Evolutionary conservation across 64 coral and sea anemone genomes (phyloP), one percentile per base, ranked within the genome.

Genomic region (Pocillopora verrucosa): DNA sequence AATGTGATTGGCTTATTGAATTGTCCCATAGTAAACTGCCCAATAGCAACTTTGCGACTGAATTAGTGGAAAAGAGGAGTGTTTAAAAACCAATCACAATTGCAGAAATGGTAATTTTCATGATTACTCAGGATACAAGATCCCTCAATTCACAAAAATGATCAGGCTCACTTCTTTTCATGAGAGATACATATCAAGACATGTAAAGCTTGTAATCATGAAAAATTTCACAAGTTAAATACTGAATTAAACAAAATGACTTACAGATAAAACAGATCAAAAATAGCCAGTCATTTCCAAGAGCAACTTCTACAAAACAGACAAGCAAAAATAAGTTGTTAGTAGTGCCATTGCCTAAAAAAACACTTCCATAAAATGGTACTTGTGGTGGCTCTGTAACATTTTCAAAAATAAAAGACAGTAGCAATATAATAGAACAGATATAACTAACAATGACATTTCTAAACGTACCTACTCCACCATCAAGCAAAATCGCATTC

Each of bases 231-330:
- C 20, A 20, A 70, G 67, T 70, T 22, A 10, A 24, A 20, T 11
- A 51, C 41, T 24, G 5, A 30, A 24, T 25, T 24, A 11, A n/a
- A 70, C 67, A n/a, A 20, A 70, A 80, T 16, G 13, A 96, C 88
- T 95, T 78, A 95, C 96, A 72, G 38, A 94, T 64, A 84, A 98
- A 98, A 76, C 96, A 98, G 22, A 92, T 41, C 17, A 89, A 78
- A 88, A 98, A 98, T 10, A 92, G 91, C 77, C 96, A 95, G 74
- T 98, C 96, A 73, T 91, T 93, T n/a, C 96, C 96, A 73, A 98
- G 51, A 26, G 88, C 62, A 45, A 94, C 85, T 61, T 90, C 93
- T 98, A 82, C 9, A 98, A 72, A 87, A 82, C 34, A 41, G 34
- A 75, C 76, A 60, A 5, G 74, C 19, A 30, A 24, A 24, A 70